Base-by-base conservation (phyloP, 2,888 invertebrate species). In the Stomorhina lunata region DNA sequence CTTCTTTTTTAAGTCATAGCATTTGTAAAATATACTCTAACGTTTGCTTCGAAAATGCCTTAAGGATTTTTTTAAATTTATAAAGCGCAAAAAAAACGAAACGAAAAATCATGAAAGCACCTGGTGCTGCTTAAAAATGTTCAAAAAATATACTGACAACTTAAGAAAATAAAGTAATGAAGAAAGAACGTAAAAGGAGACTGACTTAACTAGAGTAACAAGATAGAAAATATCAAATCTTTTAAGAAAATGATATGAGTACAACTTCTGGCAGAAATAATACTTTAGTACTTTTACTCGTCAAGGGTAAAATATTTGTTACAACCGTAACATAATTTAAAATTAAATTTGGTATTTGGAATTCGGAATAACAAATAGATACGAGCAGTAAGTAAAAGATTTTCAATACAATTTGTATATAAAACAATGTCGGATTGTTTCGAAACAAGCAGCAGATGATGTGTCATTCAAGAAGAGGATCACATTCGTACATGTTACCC, bases 81-180 rank as follows among this genome's bases (percentile, higher is more conserved):
- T 22, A 48, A 75, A 73, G n/a, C 61, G 29, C 15, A 40, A 40
- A 45, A 53, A 55, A 32, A n/a, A 57, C 12, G n/a, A 45, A 29
- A 57, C 55, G 12, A 80, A 45, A 75, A 80, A 55, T 69, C 68
- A 40, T 63, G 59, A 80, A 66, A 55, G 55, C 80, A 80, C 80
- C 75, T 63, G 73, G 68, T 80, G 73, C 68, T 66, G 9, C 6
- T 65, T 37, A 45, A 59, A 71, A 71, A 50, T 59, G 45, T 15
- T 15, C 12, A 72, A n/a, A 59, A 59, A 9, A 17, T 57, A 59
- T 45, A 59, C 15, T 37, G 34, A 17, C 15, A 48, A 25, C 2
- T n/a, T 9, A 6, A 25, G 32, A 48, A 48, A 27, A 32, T 27
- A 15, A 4, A 40, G 20, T 22, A 69, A 20, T 27, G 7, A 17